Conservation (phyloP, 2,113 vertebrate species). For the Oceanodroma tethys region DNA sequence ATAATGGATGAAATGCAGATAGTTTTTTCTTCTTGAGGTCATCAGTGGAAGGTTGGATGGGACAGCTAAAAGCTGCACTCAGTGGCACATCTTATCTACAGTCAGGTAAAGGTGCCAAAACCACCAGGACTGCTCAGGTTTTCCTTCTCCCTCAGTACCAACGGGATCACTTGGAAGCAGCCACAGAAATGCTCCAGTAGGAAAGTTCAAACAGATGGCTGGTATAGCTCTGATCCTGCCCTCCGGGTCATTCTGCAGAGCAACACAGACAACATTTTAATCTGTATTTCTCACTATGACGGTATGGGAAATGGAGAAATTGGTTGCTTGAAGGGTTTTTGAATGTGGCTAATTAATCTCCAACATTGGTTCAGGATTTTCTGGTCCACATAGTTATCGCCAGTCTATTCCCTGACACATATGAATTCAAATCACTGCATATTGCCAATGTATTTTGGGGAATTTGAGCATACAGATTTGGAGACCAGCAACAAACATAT, state of each 20-base stretch:
- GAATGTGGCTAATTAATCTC: conserved; percentile 31
- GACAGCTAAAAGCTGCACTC: background rate
- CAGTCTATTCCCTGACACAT: background rate
- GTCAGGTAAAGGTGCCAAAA: background rate
- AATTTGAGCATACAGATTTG: background rate
- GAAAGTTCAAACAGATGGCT: conserved; percentile 21
- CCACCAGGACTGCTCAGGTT: background rate
- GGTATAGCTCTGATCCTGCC: conserved; percentile 21
- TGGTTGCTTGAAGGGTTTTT: conserved; percentile 26
- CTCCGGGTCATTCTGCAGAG: conserved; percentile 19
- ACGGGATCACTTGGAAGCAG: background rate
- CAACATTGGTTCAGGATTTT: conserved; percentile 12
- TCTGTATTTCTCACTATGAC: background rate
- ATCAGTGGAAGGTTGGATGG: background rate
- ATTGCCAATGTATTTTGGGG: background rate
- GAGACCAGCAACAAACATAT: no score
- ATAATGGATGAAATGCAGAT: background rate
- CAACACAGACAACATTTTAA: background rate
- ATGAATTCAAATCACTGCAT: background rate
- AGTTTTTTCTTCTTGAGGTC: background rate
- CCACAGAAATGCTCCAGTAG: background rate
- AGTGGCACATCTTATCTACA: background rate
- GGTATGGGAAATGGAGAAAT: background rate
- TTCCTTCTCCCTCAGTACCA: background rate
- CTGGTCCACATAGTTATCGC: background rate